Base-by-base conservation (phyloP, 2,888 invertebrate genomes). In the Drosophila nr. medialis region DNA sequence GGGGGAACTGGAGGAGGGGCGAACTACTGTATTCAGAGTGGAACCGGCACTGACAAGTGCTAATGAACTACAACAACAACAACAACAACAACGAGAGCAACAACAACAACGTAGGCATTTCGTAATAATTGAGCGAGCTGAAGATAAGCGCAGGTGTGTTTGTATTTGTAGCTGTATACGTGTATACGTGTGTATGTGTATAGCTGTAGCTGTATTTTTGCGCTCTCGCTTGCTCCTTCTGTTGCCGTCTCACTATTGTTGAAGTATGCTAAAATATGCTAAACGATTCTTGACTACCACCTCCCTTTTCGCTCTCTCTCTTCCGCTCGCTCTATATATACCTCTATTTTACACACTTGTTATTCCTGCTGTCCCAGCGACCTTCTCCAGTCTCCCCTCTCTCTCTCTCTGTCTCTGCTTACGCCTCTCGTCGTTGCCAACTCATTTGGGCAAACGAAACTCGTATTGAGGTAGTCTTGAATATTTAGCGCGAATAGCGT, bases 391-490 rank as follows among this genome's bases (percentile, higher is more conserved):
- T 27, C 48, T 51, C 4, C n/a, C 45, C 50, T 38, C 32, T 24
- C n/a, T 15, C 49, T 38, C 8, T 42, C 11, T 2, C 1, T 29
- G 7, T 29, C n/a, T 6, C 11, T 21, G 13, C 13, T 1, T 13
- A 13, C 42, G 42, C 21, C 7, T 34, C 5, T 45, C 4, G 21
- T 4, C 45, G 21, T 45, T 27, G 21, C 42, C 32, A 42, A 40
- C 79, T 82, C 79, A 87, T 86, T 87, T 81, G 67, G 88, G 80
- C 80, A 83, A 86, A 87, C 88, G 66, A 87, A 84, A 87, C 87
- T 83, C 81, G 88, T 86, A 87, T 87, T 87, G 87, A 85, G 87
- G 87, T 87, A 87, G 87, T 87, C 87, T 87, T 87, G 83, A 71
- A 82, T 76, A 82, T 82, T 69, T 82, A 75, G 70, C 65, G 77